phyloP scores from a whole-genome alignment of 1,140 invertebrate species.

The Scaptomyza pallida region DNA sequence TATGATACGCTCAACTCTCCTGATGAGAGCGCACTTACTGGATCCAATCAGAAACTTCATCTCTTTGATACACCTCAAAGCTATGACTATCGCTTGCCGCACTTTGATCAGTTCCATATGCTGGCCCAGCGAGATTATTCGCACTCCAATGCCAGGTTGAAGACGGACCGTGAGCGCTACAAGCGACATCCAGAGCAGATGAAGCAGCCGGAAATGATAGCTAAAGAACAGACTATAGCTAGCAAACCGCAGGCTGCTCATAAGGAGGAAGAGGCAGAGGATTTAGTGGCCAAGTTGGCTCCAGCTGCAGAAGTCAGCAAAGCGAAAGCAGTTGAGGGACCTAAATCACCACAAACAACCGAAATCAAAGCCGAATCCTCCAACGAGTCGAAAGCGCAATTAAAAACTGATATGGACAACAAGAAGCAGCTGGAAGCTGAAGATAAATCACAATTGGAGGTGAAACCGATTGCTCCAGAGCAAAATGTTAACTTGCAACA shows the following conservation, averaged over 20 bases:
- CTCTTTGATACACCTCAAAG: constrained; percentile 40
- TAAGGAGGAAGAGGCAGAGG: background rate
- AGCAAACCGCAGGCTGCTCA: background rate
- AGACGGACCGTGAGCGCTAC: constrained; percentile 2
- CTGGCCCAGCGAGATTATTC: constrained; percentile 40
- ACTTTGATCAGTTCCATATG: constrained; percentile 31
- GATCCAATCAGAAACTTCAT: background rate
- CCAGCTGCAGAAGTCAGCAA: background rate
- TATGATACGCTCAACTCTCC: constrained; percentile 4
- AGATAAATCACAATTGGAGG: background rate
- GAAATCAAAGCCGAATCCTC: background rate
- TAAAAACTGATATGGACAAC: too few species aligned
- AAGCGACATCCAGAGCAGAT: constrained; percentile 30
- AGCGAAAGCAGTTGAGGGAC: background rate
- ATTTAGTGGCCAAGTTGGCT: background rate
- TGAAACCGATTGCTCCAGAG: background rate
- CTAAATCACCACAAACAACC: background rate
- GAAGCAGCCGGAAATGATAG: background rate
- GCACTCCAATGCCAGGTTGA: constrained; percentile 30
- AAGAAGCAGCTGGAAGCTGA: background rate
- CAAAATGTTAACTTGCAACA: background rate
- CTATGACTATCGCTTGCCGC: constrained; percentile 46
- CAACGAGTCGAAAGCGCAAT: background rate
- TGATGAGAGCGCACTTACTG: background rate
- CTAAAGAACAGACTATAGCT: background rate